A percentile compares a stretch with the other conserved stretches of the same genome.
Evolutionary conservation across 2,797 vertebrate species (phyloP).

Genomic region (Adrianichthys oophorus): DNA sequence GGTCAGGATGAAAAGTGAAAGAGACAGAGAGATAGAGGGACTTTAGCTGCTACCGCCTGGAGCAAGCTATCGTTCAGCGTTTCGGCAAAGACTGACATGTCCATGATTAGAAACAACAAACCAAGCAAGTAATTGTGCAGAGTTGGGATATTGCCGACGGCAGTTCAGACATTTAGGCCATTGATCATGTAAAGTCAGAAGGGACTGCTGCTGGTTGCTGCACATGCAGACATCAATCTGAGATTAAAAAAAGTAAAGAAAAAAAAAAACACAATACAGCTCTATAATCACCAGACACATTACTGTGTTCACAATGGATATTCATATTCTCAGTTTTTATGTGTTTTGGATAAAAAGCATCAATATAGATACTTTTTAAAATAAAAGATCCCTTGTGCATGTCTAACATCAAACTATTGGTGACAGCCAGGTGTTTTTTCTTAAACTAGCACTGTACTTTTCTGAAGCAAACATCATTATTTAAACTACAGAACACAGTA

Average conservation of each 20-base stretch:
- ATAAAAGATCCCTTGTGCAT: neutral
- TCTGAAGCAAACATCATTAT: neutral
- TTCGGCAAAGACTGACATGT: slow-evolving; percentile 55
- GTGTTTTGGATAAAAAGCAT: neutral
- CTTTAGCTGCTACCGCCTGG: slow-evolving; percentile 29
- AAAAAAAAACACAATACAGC: neutral
- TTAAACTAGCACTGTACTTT: neutral
- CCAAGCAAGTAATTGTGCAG: slow-evolving; percentile 53
- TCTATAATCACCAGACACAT: slow-evolving; percentile 18
- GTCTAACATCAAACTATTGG: neutral
- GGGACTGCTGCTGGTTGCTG: slow-evolving; percentile 29
- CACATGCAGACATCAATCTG: slow-evolving; percentile 44
- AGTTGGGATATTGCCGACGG: slow-evolving; percentile 53
- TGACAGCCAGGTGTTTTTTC: neutral
- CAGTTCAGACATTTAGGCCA: slow-evolving; percentile 38
- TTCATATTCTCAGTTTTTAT: neutral
- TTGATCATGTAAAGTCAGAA: slow-evolving; percentile 45
- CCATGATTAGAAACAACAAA: slow-evolving; percentile 64
- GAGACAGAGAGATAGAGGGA: slow-evolving; percentile 36
- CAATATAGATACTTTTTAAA: neutral
- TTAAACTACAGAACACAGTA: neutral
- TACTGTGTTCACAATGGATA: slow-evolving; percentile 1
- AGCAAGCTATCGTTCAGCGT: slow-evolving; percentile 55
- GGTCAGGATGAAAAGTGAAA: slow-evolving; percentile 47
- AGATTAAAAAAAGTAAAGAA: slow-evolving; percentile 7